These are phyloP conservation scores for Drepana falcataria DNA, from an alignment of 2,888 invertebrate species.

Conservation along the genomic window DNA sequence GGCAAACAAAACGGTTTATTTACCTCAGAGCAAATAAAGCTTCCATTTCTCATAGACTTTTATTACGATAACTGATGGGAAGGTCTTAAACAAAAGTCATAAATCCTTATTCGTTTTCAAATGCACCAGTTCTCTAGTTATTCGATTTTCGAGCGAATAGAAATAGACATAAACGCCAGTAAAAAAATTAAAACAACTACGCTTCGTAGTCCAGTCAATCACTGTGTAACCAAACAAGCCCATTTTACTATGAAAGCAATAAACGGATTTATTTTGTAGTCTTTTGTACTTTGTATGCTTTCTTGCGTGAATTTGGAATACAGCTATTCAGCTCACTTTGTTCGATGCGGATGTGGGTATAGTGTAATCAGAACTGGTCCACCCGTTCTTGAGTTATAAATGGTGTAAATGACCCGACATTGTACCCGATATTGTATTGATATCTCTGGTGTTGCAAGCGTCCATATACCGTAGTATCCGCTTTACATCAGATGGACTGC, in stretches of 20 bases:
- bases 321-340: neutral
- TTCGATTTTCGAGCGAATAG: constrained; percentile 12
- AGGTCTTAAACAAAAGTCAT: constrained; percentile 4
- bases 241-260: constrained; percentile 4
- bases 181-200: neutral
- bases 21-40: neutral
- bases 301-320: neutral
- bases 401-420: neutral
- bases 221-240: constrained; percentile 10
- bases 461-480: no score
- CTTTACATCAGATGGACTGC: no score
- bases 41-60: constrained; percentile 2
- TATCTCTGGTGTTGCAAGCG: no score
- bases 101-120: constrained; percentile 10
- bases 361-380: neutral
- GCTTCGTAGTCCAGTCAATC: constrained; percentile 15
- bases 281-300: neutral
- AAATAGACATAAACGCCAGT: constrained; percentile 9
- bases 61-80: constrained; percentile 4
- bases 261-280: neutral
- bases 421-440: neutral
- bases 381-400: no score
- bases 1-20: neutral
- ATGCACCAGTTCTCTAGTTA: constrained; percentile 9
- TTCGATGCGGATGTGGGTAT: neutral